Evolutionary conservation across 2,797 vertebrate genomes (phyloP).

Genomic region (Phylloscopus collybita): DNA sequence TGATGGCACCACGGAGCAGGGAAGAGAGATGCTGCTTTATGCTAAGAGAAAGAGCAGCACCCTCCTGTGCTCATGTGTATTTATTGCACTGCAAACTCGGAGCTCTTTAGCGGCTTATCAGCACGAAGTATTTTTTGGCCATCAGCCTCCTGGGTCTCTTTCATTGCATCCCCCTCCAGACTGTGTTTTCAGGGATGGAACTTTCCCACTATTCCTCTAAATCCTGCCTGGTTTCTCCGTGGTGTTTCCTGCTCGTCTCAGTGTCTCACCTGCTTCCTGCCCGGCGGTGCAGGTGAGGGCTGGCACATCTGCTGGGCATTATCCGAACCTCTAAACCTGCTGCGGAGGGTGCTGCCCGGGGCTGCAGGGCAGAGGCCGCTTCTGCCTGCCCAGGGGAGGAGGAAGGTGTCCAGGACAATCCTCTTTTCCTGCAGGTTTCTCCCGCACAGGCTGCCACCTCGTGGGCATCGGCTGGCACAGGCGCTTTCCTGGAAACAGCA

Average conservation of each 20-base stretch:
- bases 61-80: not conserved
- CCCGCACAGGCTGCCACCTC: conserved; percentile 44
- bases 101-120: not conserved
- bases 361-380: not conserved
- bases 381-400: not conserved
- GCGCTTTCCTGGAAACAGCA: not conserved
- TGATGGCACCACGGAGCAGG: not conserved
- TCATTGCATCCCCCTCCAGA: not conserved
- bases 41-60: conserved; percentile 16
- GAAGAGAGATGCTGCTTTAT: not conserved
- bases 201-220: not conserved
- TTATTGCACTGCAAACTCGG: not conserved
- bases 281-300: fast-evolving
- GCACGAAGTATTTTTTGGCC: not conserved
- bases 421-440: not conserved
- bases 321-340: fast-evolving
- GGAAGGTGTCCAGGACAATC: fast-evolving
- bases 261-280: not conserved
- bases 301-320: not conserved
- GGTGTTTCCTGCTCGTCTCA: not conserved
- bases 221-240: not conserved
- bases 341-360: not conserved
- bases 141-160: not conserved
- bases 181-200: not conserved
- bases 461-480: not conserved